These are phyloP conservation scores for Melanotaenia nigrans DNA, from an alignment of 2,797 vertebrate genomes.

Conservation along the genomic window DNA sequence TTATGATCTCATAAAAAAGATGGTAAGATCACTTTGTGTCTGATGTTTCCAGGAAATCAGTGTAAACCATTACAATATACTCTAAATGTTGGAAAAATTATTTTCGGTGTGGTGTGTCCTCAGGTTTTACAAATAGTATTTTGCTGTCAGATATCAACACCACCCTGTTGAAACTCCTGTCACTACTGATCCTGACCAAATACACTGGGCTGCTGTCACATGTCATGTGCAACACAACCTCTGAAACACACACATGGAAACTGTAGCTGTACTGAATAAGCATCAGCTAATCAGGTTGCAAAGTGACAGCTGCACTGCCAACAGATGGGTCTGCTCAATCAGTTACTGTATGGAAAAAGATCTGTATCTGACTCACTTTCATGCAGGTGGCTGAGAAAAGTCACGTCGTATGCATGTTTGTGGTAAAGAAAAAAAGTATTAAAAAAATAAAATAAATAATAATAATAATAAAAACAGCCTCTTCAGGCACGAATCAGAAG, in stretches of 20 bases:
- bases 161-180: slow-evolving; percentile 58
- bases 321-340: slow-evolving; percentile 58
- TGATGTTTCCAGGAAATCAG: not conserved
- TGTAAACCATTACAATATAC: no score
- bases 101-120: slow-evolving; percentile 1
- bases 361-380: slow-evolving; percentile 46
- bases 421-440: not conserved
- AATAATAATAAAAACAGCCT: not conserved
- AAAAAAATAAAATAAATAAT: not conserved
- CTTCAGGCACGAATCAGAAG: not conserved
- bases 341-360: slow-evolving; percentile 63
- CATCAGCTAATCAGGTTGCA: slow-evolving; percentile 37
- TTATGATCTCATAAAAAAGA: no score
- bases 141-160: slow-evolving; percentile 55
- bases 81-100: not conserved
- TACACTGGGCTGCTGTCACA: slow-evolving; percentile 43
- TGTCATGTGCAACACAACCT: slow-evolving; percentile 15
- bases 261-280: slow-evolving; percentile 18
- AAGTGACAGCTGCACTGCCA: slow-evolving; percentile 47
- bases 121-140: slow-evolving; percentile 25
- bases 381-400: slow-evolving; percentile 34
- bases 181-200: slow-evolving; percentile 60
- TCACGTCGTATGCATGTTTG: not conserved
- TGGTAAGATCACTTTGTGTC: not conserved
- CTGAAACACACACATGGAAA: slow-evolving; percentile 2